A percentile compares a stretch with the other conserved stretches of the same genome.
Conservation (phyloP, 2,888 invertebrate genomes). For the Frankliniella fusca region DNA sequence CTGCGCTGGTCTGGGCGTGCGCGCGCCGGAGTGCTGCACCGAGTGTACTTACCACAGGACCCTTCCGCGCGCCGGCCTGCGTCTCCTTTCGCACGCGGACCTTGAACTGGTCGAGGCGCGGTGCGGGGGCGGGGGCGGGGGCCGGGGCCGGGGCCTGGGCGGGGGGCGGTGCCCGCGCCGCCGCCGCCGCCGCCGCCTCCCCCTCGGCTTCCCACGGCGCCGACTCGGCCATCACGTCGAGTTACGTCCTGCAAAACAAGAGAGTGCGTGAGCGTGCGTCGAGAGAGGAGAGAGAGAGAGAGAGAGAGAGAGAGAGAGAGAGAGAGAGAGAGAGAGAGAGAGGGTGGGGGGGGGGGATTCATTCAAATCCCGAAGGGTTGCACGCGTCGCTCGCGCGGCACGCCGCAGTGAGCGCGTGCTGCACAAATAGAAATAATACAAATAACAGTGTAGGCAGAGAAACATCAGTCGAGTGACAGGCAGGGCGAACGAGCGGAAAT, state of each 20-base stretch:
- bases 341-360: too few relatives aligned
- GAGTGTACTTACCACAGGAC: not conserved
- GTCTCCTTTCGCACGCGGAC: conserved; percentile 15
- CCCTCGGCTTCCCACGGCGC: conserved; percentile 14
- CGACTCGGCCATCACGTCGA: conserved; percentile 5
- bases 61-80: conserved; percentile 3
- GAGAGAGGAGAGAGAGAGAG: not conserved
- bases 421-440: too few relatives aligned
- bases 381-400: too few relatives aligned
- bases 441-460: too few relatives aligned
- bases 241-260: conserved; percentile 1
- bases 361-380: too few relatives aligned
- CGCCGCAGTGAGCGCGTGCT: too few relatives aligned
- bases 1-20: too few relatives aligned
- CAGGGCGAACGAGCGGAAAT: not conserved
- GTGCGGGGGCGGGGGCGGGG: not conserved
- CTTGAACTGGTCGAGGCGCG: conserved; percentile 23
- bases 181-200: conserved; percentile 13
- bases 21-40: too few relatives aligned
- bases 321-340: not conserved
- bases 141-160: not conserved
- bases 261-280: not conserved
- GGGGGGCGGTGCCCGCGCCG: conserved; percentile 8
- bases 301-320: not conserved
- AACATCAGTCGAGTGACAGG: too few relatives aligned